A percentile compares a stretch with the other conserved stretches of the same genome.
Evolutionary conservation across 2,113 vertebrate genomes (phyloP).

Genomic region (Patagioenas fasciata): DNA sequence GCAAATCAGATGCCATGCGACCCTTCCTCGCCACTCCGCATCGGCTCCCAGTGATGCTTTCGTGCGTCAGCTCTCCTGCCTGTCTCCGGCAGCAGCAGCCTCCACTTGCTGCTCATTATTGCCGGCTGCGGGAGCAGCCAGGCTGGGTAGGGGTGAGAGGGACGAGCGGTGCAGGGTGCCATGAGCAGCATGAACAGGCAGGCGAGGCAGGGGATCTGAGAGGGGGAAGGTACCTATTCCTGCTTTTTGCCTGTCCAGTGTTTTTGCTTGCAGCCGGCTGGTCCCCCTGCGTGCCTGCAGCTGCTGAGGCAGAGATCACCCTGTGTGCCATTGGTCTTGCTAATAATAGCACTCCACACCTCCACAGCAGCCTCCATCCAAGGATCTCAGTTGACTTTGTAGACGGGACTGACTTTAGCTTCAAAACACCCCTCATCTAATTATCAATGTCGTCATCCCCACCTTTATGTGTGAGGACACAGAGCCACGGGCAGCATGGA

Average conservation of each 20-base stretch:
- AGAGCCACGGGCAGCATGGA: accelerated
- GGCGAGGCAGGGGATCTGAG: neutral
- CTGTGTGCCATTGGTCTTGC: neutral
- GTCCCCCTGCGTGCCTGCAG: neutral
- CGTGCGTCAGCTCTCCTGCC: neutral
- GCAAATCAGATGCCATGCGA: neutral
- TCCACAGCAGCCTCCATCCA: neutral
- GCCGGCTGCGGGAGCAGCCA: neutral
- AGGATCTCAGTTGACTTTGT: neutral
- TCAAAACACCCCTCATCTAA: neutral
- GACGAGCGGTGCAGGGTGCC: accelerated
- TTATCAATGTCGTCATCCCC: neutral
- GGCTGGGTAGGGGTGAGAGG: accelerated
- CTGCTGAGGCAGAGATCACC: neutral
- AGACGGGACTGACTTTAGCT: neutral
- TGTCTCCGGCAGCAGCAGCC: neutral
- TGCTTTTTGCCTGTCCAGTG: accelerated
- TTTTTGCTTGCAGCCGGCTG: accelerated
- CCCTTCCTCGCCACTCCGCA: neutral
- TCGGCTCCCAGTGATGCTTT: neutral
- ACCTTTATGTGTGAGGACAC: neutral
- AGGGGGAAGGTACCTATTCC: neutral
- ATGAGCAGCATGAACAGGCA: accelerated
- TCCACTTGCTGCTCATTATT: neutral
- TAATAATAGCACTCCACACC: neutral